These are phyloP conservation scores for Dipodomys spectabilis DNA, from an alignment of 2,113 vertebrate genomes.

Conservation along the genomic window DNA sequence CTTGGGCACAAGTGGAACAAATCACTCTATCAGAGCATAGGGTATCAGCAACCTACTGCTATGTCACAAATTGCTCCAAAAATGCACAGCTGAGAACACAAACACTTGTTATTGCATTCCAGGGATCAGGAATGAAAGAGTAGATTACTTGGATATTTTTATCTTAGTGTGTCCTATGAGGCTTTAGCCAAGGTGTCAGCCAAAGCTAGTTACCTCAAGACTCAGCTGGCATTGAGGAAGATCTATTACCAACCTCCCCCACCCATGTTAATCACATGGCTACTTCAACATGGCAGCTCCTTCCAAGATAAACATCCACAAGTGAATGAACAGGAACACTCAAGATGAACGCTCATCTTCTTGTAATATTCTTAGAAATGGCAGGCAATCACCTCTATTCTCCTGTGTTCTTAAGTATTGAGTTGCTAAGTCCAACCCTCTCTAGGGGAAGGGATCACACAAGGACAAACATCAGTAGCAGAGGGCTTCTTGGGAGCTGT, in stretches of 20 bases:
- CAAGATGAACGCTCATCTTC: neutral
- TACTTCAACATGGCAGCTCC: neutral
- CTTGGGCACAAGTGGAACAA: neutral
- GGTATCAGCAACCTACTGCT: neutral
- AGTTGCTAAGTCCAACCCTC: neutral
- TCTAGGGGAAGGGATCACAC: neutral
- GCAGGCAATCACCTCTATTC: neutral
- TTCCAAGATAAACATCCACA: neutral
- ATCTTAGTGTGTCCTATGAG: neutral
- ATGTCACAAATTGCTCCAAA: neutral
- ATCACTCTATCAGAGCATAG: neutral
- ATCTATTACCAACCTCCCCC: neutral
- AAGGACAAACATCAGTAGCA: neutral
- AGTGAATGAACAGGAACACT: neutral
- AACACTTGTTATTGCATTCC: neutral
- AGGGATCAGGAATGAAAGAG: neutral
- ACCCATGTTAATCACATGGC: neutral
- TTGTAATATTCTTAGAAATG: neutral
- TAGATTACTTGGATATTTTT: neutral
- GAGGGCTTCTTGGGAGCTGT: neutral
- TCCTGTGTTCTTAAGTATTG: neutral
- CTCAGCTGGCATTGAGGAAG: fast-evolving
- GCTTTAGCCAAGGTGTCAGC: neutral
- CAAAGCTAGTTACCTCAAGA: neutral
- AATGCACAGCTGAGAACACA: neutral